These are phyloP conservation scores for Brachirus orientalis DNA, from an alignment of 2,113 vertebrate genomes.

Conservation along the genomic window DNA sequence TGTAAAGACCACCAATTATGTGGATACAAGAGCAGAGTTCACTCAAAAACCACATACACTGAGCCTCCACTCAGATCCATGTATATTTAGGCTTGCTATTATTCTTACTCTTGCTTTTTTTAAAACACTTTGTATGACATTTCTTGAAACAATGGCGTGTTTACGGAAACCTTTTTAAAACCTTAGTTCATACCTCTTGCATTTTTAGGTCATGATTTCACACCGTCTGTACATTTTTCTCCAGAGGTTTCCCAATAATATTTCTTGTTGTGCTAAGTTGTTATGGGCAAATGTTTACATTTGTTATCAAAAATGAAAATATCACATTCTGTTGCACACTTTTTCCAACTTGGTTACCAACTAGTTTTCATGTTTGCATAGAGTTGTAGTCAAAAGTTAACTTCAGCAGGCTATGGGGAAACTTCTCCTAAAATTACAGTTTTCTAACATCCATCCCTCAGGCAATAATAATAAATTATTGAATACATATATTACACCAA, in stretches of 20 bases:
- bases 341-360: too few species aligned
- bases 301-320: not conserved
- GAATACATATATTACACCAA: not conserved
- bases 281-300: too few species aligned
- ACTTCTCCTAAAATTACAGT: not conserved
- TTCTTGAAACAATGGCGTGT: too few species aligned
- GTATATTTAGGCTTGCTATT: conserved; percentile 37
- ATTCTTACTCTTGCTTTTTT: conserved; percentile 36
- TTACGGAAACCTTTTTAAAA: too few species aligned
- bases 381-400: too few species aligned
- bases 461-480: not conserved
- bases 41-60: conserved; percentile 48
- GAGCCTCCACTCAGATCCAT: conserved; percentile 17
- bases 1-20: conserved; percentile 82
- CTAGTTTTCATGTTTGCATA: not conserved
- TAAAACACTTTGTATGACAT: too few species aligned
- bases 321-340: not conserved
- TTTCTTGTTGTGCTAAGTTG: too few species aligned
- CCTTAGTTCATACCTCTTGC: too few species aligned
- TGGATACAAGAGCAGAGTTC: conserved; percentile 73
- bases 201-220: too few species aligned
- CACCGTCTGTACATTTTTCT: too few species aligned
- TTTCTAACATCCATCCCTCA: not conserved
- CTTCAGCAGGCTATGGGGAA: too few species aligned
- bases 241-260: too few species aligned